Base-by-base conservation (phyloP, 2,888 invertebrate species). In the Dichetophora obliterata region DNA sequence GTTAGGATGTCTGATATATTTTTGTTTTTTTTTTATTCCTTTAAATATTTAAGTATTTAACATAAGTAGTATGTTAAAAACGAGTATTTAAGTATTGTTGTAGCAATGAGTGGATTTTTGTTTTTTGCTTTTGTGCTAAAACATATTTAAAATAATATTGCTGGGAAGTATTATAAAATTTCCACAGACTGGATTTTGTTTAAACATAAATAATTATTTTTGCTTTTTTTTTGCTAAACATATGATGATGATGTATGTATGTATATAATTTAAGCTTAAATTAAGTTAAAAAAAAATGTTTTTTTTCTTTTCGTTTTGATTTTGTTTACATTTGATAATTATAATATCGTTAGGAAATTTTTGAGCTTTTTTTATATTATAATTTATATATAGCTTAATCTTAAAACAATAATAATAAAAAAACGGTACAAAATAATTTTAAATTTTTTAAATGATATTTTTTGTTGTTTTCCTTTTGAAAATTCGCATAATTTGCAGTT, bases 281-380 rank as follows among this genome's bases (percentile, higher is more conserved):
- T 34, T 34, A 65, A 52, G 11, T 65, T 68, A 75, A 57, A 75
- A 57, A 43, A 43, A 43, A n/a, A n/a, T n/a, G n/a, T n/a, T 43
- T 11, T 43, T 43, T 43, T 66, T 34, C 37, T 75, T 65, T n/a
- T 52, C 5, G 43, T 75, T 63, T 75, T 75, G 75, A 75, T 75
- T 75, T 37, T 75, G 66, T 66, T 59, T 75, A 54, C 73, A 73
- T 63, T 63, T 73, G 73, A 73, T n/a, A n/a, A n/a, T 73, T 73
- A 73, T 43, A 63, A 73, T 73, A 61, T 48, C 5, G 50, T 68
- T 68, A 24, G 14, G 68, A 22, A 16, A 24, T 68, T 24, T 68
- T n/a, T 43, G n/a, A 34, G 24, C 9, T 48, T 24, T 48, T 24
- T 27, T 68, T 68, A 37, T 16, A 8, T 34, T 65, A 3, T 34